phyloP scores from a whole-genome alignment of 2,888 invertebrate genomes.

The Himalopsyche japonica region DNA sequence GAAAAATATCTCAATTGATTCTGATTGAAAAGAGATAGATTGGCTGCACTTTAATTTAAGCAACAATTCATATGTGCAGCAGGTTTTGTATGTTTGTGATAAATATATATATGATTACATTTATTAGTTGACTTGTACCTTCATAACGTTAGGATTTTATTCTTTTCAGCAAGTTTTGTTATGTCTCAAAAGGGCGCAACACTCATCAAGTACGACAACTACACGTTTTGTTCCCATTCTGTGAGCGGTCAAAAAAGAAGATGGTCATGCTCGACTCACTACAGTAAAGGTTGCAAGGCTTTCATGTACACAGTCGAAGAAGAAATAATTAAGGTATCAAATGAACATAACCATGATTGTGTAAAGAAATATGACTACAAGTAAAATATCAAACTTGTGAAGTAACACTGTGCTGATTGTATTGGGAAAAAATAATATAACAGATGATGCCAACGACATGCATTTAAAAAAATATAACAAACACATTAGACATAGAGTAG shows the following conservation, averaged over 20 bases:
- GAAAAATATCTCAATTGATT: no score
- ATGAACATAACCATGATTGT: neutral
- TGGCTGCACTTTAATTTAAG: no score
- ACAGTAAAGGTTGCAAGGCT: constrained; percentile 1
- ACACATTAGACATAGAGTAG: no score
- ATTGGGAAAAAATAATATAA: no score
- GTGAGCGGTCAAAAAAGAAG: neutral
- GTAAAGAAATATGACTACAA: neutral
- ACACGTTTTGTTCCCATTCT: neutral
- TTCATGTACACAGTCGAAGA: neutral
- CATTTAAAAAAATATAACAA: no score
- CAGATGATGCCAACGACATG: no score
- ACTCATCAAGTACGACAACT: neutral
- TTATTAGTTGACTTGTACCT: neutral
- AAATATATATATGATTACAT: neutral
- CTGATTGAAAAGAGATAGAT: no score
- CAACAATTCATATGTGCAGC: no score
- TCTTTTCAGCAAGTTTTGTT: constrained; percentile 5
- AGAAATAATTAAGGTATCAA: neutral
- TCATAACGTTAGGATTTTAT: neutral
- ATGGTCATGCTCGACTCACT: constrained; percentile 11
- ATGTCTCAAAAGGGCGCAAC: neutral
- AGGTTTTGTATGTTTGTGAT: no score
- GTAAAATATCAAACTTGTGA: no score
- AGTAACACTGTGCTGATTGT: no score